Conservation (phyloP, 1,140 invertebrate genomes). For the Papilio dardanus region DNA sequence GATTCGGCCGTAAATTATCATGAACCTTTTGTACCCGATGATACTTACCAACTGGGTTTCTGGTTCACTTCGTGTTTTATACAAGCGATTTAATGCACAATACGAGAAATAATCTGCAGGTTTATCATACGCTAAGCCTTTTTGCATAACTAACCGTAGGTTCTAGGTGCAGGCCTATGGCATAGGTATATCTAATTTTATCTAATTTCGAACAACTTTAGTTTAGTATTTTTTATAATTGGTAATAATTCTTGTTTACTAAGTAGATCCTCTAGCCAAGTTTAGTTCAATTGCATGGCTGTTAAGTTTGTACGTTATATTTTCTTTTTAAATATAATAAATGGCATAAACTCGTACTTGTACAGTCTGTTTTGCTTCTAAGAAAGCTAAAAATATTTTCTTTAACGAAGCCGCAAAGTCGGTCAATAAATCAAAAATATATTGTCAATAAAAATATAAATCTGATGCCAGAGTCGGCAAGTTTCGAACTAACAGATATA, state of each 20-base stretch:
- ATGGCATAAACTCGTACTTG: not conserved
- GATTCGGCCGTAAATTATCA: slow-evolving; percentile 32
- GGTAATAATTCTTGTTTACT: no score
- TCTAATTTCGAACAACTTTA: no score
- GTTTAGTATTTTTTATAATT: no score
- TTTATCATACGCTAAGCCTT: not conserved
- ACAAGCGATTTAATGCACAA: not conserved
- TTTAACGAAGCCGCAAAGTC: slow-evolving; percentile 25
- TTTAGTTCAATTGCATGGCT: not conserved
- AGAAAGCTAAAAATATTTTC: slow-evolving; percentile 16
- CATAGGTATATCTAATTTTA: no score
- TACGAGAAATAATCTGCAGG: not conserved
- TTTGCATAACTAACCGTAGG: no score
- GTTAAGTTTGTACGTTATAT: not conserved
- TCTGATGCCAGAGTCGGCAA: slow-evolving; percentile 21
- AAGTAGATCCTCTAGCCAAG: no score
- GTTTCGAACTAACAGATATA: slow-evolving; percentile 31
- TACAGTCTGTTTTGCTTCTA: not conserved
- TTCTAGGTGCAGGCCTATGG: no score
- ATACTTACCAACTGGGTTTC: slow-evolving; percentile 27
- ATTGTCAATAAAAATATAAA: slow-evolving; percentile 37
- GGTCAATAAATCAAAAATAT: slow-evolving; percentile 32
- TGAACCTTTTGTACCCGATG: slow-evolving; percentile 33
- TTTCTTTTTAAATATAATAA: not conserved
- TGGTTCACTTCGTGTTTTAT: slow-evolving; percentile 14